These are phyloP conservation scores for Leptodactylus fuscus DNA, from an alignment of 2,113 vertebrate species.

Conservation along the genomic window DNA sequence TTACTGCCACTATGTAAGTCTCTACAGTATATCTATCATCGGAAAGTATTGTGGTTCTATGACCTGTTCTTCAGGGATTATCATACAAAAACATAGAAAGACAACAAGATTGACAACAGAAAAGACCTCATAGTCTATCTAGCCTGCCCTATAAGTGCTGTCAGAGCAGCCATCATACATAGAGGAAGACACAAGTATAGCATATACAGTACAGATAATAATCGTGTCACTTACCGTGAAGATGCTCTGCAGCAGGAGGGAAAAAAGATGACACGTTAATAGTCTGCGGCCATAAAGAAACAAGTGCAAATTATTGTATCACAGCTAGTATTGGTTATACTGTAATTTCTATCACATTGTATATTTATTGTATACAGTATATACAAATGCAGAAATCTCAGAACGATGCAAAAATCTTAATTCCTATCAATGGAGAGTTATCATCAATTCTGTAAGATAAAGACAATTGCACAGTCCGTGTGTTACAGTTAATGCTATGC, in stretches of 20 bases:
- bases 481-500: too few species aligned
- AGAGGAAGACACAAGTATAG: neutral
- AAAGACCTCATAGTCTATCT: neutral
- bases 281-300: neutral
- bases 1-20: too few species aligned
- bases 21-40: too few species aligned
- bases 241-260: conserved; percentile 48
- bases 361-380: too few species aligned
- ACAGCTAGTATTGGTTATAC: too few species aligned
- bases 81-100: too few species aligned
- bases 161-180: neutral
- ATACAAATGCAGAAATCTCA: too few species aligned
- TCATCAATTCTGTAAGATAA: too few species aligned
- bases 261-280: conserved; percentile 20
- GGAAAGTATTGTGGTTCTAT: neutral
- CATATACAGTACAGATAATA: neutral
- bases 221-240: conserved; percentile 48
- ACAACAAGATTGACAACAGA: neutral
- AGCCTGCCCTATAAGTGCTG: neutral
- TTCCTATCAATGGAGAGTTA: too few species aligned
- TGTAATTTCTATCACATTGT: too few species aligned
- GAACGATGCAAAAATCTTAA: too few species aligned
- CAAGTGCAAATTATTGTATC: neutral
- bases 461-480: too few species aligned
- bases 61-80: neutral